These are phyloP conservation scores for Larimichthys crocea DNA, from an alignment of 2,113 vertebrate species.

Conservation along the genomic window DNA sequence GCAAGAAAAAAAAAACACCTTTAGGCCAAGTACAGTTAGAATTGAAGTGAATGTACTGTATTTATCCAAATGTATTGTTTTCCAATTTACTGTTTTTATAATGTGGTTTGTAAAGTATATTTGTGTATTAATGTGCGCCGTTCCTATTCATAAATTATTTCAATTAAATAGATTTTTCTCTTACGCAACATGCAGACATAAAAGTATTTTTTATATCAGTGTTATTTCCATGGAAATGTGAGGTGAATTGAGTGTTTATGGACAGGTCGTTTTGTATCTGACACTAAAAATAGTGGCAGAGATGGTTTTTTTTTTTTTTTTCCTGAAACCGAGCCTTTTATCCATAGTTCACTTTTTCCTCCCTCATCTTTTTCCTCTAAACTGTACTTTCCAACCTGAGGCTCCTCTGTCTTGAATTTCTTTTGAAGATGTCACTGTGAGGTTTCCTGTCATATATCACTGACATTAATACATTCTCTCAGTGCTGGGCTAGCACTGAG, in stretches of 20 bases:
- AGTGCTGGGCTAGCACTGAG: not conserved
- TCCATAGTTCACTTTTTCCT: slow-evolving; percentile 2
- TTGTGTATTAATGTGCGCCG: no score
- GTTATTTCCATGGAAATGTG: slow-evolving; percentile 23
- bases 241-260: not conserved
- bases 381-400: slow-evolving; percentile 21
- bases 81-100: no score
- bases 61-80: no score
- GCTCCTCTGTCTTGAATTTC: not conserved
- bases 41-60: not conserved
- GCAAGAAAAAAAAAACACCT: not conserved
- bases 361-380: not conserved
- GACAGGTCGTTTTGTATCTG: slow-evolving; percentile 6
- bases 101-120: not conserved
- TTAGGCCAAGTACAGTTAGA: not conserved
- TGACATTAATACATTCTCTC: not conserved
- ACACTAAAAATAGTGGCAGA: not conserved
- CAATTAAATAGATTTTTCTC: no score
- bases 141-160: no score
- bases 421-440: slow-evolving; percentile 21
- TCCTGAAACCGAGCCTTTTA: slow-evolving; percentile 15
- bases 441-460: slow-evolving; percentile 1
- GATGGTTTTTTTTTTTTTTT: not conserved
- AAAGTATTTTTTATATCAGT: not conserved
- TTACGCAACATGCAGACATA: not conserved